A percentile compares a stretch with the other conserved stretches of the same genome.
These are phyloP conservation scores for Tylochromis polylepis DNA, from an alignment of 2,113 vertebrate species.

Conservation along the genomic window DNA sequence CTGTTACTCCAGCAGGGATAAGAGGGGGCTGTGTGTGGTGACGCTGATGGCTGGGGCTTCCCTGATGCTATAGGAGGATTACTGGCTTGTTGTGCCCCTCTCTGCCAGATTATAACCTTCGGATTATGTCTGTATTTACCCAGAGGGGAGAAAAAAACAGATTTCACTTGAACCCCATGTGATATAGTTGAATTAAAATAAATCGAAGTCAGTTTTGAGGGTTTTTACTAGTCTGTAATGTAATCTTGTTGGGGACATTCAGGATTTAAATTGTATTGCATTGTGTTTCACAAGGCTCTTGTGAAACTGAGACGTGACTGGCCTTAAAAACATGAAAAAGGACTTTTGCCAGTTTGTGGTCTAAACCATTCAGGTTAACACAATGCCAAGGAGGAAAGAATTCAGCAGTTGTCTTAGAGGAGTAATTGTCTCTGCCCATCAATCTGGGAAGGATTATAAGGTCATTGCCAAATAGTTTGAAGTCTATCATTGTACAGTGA, in stretches of 20 bases:
- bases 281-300: not conserved
- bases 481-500: not conserved
- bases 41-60: constrained; percentile 2
- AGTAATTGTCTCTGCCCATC: not conserved
- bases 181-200: not conserved
- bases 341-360: not conserved
- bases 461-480: not conserved
- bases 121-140: constrained; percentile 44
- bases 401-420: not conserved
- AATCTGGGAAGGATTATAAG: not conserved
- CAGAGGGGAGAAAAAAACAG: not conserved
- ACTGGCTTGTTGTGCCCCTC: constrained; percentile 10
- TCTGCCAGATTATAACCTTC: constrained; percentile 37
- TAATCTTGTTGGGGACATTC: not conserved
- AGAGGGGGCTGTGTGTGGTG: not conserved
- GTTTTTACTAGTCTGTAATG: not conserved
- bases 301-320: not conserved
- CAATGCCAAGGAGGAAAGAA: not conserved
- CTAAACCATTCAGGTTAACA: not conserved
- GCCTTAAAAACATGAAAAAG: not conserved
- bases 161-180: not conserved
- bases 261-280: not conserved
- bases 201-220: not conserved
- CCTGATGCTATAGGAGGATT: constrained; percentile 42
- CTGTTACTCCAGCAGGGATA: constrained; percentile 8